Evolutionary conservation across 2,888 invertebrate species (phyloP).

Genomic region (Hartigia nigra): DNA sequence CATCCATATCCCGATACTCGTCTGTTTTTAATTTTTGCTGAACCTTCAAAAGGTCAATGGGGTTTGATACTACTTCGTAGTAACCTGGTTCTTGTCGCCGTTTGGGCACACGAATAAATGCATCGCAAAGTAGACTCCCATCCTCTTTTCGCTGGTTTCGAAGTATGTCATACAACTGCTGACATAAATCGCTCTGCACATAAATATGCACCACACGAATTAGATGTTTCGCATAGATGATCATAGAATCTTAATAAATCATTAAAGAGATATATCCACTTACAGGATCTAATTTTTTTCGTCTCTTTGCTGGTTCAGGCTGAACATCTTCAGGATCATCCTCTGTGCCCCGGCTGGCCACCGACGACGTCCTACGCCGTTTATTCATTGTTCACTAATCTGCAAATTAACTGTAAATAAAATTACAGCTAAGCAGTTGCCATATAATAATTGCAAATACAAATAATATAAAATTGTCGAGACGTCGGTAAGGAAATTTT

Average conservation of each 20-base stretch:
- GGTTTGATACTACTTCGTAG: slow-evolving; percentile 92
- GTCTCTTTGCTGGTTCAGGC: slow-evolving; percentile 68
- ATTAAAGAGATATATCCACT: slow-evolving; percentile 47
- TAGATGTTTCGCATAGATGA: not conserved
- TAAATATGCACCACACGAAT: not conserved
- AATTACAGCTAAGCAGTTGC: not conserved
- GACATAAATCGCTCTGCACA: slow-evolving; percentile 83
- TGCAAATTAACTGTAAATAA: slow-evolving; percentile 23
- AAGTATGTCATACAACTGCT: slow-evolving; percentile 92
- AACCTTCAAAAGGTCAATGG: slow-evolving; percentile 94
- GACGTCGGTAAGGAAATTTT: not conserved
- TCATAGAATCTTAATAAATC: not conserved
- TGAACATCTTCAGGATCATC: slow-evolving; percentile 79
- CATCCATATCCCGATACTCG: slow-evolving; percentile 94
- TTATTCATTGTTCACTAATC: slow-evolving; percentile 74
- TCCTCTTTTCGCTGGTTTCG: slow-evolving; percentile 93
- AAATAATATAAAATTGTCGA: not conserved
- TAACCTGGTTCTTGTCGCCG: slow-evolving; percentile 91
- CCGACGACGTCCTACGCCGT: slow-evolving; percentile 85
- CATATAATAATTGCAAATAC: not conserved
- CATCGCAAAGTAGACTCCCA: slow-evolving; percentile 89
- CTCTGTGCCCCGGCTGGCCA: slow-evolving; percentile 78
- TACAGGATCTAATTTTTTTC: slow-evolving; percentile 83
- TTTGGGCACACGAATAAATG: slow-evolving; percentile 95
- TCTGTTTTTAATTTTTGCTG: slow-evolving; percentile 98